Conservation (phyloP, 2,797 vertebrate species). For the Artibeus lituratus region DNA sequence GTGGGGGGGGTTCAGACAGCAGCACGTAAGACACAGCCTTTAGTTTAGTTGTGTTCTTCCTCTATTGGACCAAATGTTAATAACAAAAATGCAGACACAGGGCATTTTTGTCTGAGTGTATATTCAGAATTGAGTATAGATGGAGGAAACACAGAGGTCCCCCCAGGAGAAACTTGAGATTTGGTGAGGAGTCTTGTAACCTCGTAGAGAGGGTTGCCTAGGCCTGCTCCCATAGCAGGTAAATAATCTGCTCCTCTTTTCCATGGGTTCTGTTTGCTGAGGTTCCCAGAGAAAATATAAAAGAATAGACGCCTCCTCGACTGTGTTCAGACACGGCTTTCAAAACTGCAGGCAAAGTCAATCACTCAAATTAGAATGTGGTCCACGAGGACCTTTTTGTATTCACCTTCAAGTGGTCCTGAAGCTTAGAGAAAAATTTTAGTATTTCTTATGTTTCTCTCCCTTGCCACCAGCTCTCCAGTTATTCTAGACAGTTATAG, state of each 20-base stretch:
- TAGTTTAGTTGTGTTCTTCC: neutral
- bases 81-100: neutral
- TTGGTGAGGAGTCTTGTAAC: neutral
- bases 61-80: neutral
- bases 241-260: neutral
- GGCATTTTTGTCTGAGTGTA: neutral
- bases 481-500: conserved; percentile 1
- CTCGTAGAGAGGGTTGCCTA: fast-evolving
- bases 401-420: neutral
- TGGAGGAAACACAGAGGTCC: neutral
- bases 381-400: neutral
- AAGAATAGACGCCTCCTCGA: neutral
- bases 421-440: neutral
- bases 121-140: neutral
- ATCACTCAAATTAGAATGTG: neutral
- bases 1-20: neutral
- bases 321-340: neutral
- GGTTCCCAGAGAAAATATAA: neutral
- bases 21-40: neutral
- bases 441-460: neutral
- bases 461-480: neutral
- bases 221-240: neutral
- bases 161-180: neutral
- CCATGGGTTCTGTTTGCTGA: neutral
- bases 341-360: neutral